Conservation (phyloP, 2,888 invertebrate genomes). For the Chaetogeoica ovagalla region DNA sequence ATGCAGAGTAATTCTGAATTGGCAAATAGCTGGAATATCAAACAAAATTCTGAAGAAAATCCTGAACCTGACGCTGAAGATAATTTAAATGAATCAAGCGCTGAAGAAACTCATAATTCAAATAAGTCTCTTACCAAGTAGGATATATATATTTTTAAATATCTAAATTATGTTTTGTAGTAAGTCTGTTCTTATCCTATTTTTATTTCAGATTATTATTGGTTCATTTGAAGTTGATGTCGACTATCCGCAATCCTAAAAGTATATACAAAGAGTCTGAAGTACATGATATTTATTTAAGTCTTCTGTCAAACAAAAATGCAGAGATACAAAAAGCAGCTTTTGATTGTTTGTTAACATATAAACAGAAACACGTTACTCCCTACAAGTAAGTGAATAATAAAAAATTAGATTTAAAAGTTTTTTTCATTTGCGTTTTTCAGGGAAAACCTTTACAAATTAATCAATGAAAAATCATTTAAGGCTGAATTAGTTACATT, state of each 20-base stretch:
- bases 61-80: conserved; percentile 56
- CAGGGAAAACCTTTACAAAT: conserved; percentile 73
- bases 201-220: conserved; percentile 60
- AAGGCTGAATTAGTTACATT: conserved; percentile 82
- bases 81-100: conserved; percentile 52
- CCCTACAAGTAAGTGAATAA: conserved; percentile 68
- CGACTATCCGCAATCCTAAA: conserved; percentile 79
- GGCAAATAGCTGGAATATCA: conserved; percentile 65
- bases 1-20: conserved; percentile 65
- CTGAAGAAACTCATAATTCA: conserved; percentile 22
- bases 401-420: neutral
- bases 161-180: too few species aligned
- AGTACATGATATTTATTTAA: conserved; percentile 74
- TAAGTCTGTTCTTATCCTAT: neutral
- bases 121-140: conserved; percentile 49
- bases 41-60: conserved; percentile 58
- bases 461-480: conserved; percentile 85
- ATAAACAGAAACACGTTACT: conserved; percentile 75
- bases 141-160: neutral
- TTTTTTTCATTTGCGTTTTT: conserved; percentile 54
- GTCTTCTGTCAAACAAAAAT: conserved; percentile 76
- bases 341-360: conserved; percentile 82
- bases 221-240: conserved; percentile 74
- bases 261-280: conserved; percentile 76
- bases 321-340: conserved; percentile 80